Percentiles rank a stretch among this genome's conserved stretches.
phyloP scores from a whole-genome alignment of 2,888 invertebrate genomes.

The Folsomia manolachei region DNA sequence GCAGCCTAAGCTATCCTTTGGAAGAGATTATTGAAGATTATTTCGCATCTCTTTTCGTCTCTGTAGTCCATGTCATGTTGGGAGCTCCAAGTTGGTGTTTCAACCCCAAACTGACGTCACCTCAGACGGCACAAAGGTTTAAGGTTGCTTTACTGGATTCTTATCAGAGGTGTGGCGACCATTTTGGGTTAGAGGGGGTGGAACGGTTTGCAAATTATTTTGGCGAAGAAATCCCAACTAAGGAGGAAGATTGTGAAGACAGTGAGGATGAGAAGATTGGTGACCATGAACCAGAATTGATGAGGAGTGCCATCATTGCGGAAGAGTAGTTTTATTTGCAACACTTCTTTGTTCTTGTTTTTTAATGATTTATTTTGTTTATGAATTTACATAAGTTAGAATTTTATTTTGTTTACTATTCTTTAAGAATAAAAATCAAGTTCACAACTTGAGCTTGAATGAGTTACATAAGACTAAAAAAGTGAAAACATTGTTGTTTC shows the following conservation, averaged over 20 bases:
- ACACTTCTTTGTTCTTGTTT: too few relatives aligned
- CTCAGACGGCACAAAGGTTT: not conserved
- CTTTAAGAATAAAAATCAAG: too few relatives aligned
- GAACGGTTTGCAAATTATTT: not conserved
- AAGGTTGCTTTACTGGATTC: not conserved
- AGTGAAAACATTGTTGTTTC: too few relatives aligned
- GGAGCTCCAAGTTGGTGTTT: constrained; percentile 29
- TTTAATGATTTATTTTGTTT: too few relatives aligned
- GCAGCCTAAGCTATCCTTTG: constrained; percentile 18
- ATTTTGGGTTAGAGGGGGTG: not conserved
- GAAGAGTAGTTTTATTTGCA: too few relatives aligned
- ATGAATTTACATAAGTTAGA: too few relatives aligned
- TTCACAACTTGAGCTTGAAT: too few relatives aligned
- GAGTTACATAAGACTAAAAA: too few relatives aligned
- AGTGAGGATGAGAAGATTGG: not conserved
- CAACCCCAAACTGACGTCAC: not conserved
- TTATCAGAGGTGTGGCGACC: not conserved
- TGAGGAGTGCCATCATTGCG: too few relatives aligned
- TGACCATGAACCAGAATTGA: too few relatives aligned
- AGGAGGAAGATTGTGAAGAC: not conserved
- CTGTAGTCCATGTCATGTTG: constrained; percentile 27
- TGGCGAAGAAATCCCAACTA: too few relatives aligned
- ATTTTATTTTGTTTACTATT: too few relatives aligned
- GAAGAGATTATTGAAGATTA: constrained; percentile 29
- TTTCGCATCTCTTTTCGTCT: constrained; percentile 5